Evolutionary conservation across 2,888 invertebrate species (phyloP), one percentile per base, ranked within the genome.

Genomic region (Odontomyia ornata): DNA sequence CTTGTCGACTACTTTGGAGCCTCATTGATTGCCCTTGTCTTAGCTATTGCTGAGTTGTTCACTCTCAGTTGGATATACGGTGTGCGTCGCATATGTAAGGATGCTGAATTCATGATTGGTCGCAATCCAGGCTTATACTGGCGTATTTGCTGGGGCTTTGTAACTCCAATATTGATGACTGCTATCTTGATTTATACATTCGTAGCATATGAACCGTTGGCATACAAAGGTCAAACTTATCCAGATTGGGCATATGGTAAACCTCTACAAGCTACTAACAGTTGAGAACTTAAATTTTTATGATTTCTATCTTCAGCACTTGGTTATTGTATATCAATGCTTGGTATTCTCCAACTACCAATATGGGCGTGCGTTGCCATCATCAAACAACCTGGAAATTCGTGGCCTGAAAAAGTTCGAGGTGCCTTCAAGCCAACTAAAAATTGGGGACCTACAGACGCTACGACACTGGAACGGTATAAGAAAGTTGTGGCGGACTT

Each of bases 51-150:
- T 52, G 94, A 95, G 85, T 89, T 93, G 47, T 85, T 91, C 28
- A 91, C 91, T 0, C 85, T 95, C 9, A 89, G 91, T 76, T 95
- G 93, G 91, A 89, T 94, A 71, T 95, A 95, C 83, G 93, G 91
- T 25, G 84, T 92, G 36, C 89, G 90, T 80, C 91, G 92, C 76
- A 87, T 93, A 77, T 90, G 92, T 81, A 87, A 89, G 71, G 95
- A 96, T 83, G 87, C 94, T 43, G 93, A 95, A 84, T 95, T 92
- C 84, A 95, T 95, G 95, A 85, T 93, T 81, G 90, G 91, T 23
- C 88, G 88, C 36, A 90, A 90, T 84, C 89, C 92, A 0, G 89
- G 91, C 1, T 81, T 90, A 47, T 95, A 94, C 84, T 95, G 95
- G 95, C 89, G 94, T 78, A 80, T 93, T 52, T 94, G 94, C 80